Evolutionary conservation across 2,888 invertebrate genomes (phyloP), one percentile per base, ranked within the genome.

Genomic region (Willowsia nigromaculata): DNA sequence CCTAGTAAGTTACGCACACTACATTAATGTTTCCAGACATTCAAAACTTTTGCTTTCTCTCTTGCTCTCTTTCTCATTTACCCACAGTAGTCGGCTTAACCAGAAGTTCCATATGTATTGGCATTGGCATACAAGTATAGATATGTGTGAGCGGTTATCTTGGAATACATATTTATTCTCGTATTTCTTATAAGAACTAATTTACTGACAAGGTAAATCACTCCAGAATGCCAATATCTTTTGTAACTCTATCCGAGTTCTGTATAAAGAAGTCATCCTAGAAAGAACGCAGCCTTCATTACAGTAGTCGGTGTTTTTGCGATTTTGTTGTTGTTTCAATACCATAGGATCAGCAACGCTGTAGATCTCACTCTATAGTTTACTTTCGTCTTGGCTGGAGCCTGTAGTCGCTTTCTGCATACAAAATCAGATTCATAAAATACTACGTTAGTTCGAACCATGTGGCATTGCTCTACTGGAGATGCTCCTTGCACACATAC

Each of bases 191-290:
- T 56, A 78, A 18, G 47, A 78, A 56, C 62, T 62, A 81, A 59
- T 81, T 74, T 80, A 68, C 84, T 84, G 84, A 68, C 68, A 25
- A 78, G 27, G 53, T 53, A 88, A 84, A 88, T 88, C 84, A 88
- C 78, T 84, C 50, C n/a, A 40, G 78, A 74, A 78, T 84, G 80
- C 83, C 88, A 88, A 88, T 88, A 80, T 80, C 78, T 65, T 47
- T 53, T 71, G 47, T 62, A 71, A 5, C 25, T 62, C 59, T 25
- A 5, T 30, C 11, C 68, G n/a, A 15, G 37, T 18, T 7, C 25
- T 22, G 18, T 25, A 25, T 33, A 81, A 43, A 25, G 43, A 40
- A 40, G 56, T 7, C 53, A 33, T 53, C 53, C 18, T 40, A 22
- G 22, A 78, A 56, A 33, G 43, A 27, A 59, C 4, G 59, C 30